phyloP scores from a whole-genome alignment of 2,113 vertebrate genomes.

The Pelecanus crispus region DNA sequence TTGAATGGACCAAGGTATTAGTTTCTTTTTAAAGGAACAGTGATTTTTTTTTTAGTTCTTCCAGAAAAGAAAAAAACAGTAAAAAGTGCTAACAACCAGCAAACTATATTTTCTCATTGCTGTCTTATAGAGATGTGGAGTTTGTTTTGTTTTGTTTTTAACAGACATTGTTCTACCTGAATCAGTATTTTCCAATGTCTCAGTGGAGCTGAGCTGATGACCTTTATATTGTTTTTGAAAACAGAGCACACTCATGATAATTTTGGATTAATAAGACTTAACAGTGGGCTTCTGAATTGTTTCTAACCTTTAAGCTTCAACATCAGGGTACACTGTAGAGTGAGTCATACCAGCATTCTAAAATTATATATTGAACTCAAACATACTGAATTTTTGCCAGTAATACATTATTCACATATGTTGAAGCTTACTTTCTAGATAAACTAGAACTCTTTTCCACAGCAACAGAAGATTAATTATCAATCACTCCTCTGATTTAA shows the following conservation, averaged over 20 bases:
- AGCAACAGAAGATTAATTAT: not conserved
- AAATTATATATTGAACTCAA: not conserved
- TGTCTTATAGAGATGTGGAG: not conserved
- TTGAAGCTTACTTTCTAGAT: not conserved
- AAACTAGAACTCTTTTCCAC: not conserved
- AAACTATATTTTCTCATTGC: not conserved
- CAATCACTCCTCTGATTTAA: not conserved
- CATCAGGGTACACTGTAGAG: not conserved
- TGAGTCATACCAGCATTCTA: not conserved
- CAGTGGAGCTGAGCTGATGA: not conserved
- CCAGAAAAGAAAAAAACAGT: not conserved
- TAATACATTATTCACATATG: not conserved
- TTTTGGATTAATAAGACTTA: not conserved
- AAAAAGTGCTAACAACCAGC: not conserved
- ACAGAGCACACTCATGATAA: not conserved
- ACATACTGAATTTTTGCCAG: not conserved
- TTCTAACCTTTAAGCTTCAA: not conserved
- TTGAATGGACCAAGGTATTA: not conserved
- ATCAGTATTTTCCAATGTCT: not conserved
- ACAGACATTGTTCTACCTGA: not conserved
- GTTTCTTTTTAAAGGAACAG: not conserved
- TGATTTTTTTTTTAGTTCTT: not conserved
- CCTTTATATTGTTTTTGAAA: not conserved
- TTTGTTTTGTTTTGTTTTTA: not conserved
- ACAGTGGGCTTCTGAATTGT: not conserved